phyloP scores from a whole-genome alignment of 37 sponge, comb jelly and placozoan species.

The Axinella damicornis region DNA sequence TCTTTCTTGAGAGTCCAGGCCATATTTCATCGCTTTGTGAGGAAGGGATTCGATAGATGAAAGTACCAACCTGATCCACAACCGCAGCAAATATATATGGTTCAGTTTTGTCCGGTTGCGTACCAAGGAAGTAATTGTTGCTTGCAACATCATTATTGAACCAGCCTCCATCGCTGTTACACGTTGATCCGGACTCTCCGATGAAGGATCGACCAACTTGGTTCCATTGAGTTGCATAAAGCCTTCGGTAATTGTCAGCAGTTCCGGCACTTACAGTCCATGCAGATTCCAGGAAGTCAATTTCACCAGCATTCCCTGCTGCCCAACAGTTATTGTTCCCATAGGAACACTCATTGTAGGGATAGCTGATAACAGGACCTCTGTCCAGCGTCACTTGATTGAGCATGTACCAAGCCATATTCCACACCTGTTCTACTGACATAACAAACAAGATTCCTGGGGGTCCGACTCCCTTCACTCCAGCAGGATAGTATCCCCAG shows the following conservation, averaged over 20 bases:
- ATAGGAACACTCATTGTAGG: constrained; percentile 19
- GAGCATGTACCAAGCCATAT: constrained; percentile 36
- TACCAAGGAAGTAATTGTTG: constrained; percentile 53
- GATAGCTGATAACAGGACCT: constrained; percentile 30
- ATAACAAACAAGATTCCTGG: constrained; percentile 58
- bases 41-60: constrained; percentile 45
- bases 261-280: constrained; percentile 56
- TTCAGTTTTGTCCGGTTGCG: constrained; percentile 19
- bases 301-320: constrained; percentile 38
- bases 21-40: neutral
- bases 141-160: constrained; percentile 13
- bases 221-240: constrained; percentile 46
- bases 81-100: constrained; percentile 53
- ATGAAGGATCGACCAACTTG: constrained; percentile 53
- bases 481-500: constrained; percentile 54
- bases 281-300: constrained; percentile 55
- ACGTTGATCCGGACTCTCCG: constrained; percentile 32
- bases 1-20: constrained; percentile 52
- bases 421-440: constrained; percentile 52
- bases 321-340: constrained; percentile 46
- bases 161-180: constrained; percentile 56
- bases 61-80: constrained; percentile 47
- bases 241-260: constrained; percentile 31
- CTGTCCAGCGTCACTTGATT: constrained; percentile 46
- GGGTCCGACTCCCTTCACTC: constrained; percentile 38